Conservation (phyloP, 2,113 vertebrate genomes). For the Thomomys bottae region DNA sequence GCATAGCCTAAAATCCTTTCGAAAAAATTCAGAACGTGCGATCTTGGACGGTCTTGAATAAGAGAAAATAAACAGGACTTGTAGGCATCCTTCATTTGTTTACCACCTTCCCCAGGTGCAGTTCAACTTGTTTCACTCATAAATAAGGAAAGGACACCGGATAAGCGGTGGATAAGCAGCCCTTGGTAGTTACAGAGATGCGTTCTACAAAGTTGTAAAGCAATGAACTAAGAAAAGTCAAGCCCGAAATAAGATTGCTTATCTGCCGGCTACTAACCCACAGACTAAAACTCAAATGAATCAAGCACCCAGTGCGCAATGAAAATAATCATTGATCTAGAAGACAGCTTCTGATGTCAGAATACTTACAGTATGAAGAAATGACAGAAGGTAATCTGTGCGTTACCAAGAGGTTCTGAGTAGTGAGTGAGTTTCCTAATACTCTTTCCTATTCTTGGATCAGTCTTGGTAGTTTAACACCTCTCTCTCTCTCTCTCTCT, state of each 20-base stretch:
- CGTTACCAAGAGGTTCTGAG: neutral
- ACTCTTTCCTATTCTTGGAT: neutral
- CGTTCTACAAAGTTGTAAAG: conserved; percentile 55
- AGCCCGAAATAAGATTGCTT: conserved; percentile 34
- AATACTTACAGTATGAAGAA: conserved; percentile 66
- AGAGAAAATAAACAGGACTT: conserved; percentile 52
- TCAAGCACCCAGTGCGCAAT: conserved; percentile 22
- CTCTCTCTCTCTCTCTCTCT: neutral
- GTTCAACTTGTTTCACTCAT: conserved; percentile 19
- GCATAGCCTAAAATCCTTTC: conserved; percentile 63
- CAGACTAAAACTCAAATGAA: conserved; percentile 31
- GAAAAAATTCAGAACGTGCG: neutral
- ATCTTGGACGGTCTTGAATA: conserved; percentile 14
- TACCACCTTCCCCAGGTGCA: neutral
- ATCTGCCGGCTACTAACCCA: conserved; percentile 26
- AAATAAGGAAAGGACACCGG: conserved; percentile 38
- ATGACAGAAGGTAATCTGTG: neutral
- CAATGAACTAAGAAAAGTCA: conserved; percentile 48
- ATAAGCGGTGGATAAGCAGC: conserved; percentile 28
- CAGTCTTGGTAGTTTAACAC: neutral
- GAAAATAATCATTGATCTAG: conserved; percentile 32
- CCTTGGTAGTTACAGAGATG: conserved; percentile 12
- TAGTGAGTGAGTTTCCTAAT: conserved; percentile 19
- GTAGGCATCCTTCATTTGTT: conserved; percentile 40
- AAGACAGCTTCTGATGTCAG: conserved; percentile 45